Evolutionary conservation across 2,797 vertebrate genomes (phyloP).

Genomic region (Rhodeus uyekii): DNA sequence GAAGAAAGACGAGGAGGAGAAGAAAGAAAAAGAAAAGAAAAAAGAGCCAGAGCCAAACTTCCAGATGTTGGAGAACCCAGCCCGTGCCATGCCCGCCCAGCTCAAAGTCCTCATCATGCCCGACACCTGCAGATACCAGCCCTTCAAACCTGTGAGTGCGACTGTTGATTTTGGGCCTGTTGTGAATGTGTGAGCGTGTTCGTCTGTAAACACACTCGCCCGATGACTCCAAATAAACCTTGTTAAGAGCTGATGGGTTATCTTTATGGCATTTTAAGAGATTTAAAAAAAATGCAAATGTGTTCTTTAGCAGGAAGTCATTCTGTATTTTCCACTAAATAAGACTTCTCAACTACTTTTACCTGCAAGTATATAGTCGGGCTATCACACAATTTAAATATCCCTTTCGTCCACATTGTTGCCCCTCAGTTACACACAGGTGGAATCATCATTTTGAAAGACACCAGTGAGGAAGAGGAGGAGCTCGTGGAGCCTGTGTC

Average conservation of each 20-base stretch:
- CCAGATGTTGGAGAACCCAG: slow-evolving; percentile 95
- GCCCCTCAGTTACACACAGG: slow-evolving; percentile 88
- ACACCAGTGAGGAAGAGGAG: slow-evolving; percentile 95
- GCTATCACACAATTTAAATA: background rate
- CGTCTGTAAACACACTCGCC: background rate
- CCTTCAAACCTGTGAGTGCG: slow-evolving; percentile 91
- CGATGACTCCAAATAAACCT: slow-evolving; percentile 41
- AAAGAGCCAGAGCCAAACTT: slow-evolving; percentile 96
- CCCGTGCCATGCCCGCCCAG: slow-evolving; percentile 95
- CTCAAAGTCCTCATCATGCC: slow-evolving; percentile 96
- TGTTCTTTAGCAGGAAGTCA: background rate
- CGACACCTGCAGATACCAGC: slow-evolving; percentile 96
- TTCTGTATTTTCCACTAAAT: background rate
- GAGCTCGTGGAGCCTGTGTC: slow-evolving; percentile 97
- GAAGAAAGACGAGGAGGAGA: slow-evolving; percentile 81
- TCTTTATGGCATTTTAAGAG: background rate
- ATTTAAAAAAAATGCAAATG: background rate
- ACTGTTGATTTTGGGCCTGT: background rate
- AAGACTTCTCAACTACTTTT: background rate
- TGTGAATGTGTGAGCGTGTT: too few relatives aligned
- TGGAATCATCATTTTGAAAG: slow-evolving; percentile 96
- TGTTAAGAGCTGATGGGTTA: background rate
- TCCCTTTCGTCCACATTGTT: background rate
- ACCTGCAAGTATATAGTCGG: background rate
- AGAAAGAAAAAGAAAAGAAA: slow-evolving; percentile 96